Conservation (phyloP, 2,797 vertebrate genomes). For the Pogoniulus pusillus region DNA sequence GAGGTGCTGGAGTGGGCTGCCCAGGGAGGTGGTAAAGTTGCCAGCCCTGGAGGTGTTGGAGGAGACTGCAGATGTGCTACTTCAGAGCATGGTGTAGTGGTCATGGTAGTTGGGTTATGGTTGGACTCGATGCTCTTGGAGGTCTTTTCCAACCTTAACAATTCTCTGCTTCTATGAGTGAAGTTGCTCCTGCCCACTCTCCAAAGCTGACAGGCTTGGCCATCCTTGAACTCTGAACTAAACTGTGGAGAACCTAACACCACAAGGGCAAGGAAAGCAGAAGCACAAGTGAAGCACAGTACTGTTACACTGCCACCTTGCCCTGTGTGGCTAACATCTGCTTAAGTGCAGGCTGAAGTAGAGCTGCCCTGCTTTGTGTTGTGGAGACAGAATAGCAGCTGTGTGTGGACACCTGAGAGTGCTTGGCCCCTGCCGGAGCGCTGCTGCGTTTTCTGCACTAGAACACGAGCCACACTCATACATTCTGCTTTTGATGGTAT, state of each 20-base stretch:
- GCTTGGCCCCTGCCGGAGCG: conserved; percentile 26
- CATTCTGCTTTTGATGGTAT: conserved; percentile 36
- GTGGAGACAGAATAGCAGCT: not conserved
- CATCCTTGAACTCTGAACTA: not conserved
- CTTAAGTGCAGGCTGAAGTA: not conserved
- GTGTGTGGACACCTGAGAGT: not conserved
- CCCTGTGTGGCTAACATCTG: accelerated
- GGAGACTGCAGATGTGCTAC: no score
- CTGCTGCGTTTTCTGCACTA: not conserved
- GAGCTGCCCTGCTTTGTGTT: not conserved
- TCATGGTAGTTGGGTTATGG: no score
- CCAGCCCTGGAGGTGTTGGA: no score
- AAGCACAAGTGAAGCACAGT: not conserved
- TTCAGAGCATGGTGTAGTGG: no score
- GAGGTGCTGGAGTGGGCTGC: no score
- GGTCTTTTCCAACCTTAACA: no score
- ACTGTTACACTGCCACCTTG: accelerated
- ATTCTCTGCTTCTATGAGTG: no score
- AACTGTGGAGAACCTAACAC: not conserved
- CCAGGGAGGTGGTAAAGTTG: no score
- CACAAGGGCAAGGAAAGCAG: not conserved
- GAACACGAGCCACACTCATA: not conserved
- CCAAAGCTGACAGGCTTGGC: not conserved
- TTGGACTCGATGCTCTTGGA: no score
- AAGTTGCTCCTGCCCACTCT: not conserved